Base-by-base conservation (phyloP, 2,113 vertebrate genomes). In the Talpa occidentalis region DNA sequence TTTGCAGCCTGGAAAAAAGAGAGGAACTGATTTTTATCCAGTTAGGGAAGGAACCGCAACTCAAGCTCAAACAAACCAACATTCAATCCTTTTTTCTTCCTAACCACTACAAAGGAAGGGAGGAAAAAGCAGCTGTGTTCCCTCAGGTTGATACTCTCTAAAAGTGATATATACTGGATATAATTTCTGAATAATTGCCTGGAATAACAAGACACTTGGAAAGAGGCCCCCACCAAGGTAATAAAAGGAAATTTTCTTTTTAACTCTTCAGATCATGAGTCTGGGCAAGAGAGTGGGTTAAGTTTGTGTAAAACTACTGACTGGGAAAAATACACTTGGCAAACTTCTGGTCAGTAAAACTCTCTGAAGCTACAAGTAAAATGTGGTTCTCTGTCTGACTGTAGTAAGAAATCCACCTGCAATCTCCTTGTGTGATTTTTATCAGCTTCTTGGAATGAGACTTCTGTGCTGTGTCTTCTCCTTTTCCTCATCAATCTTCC, bases 311-410 rank as follows among this genome's bases (percentile, higher is more conserved):
- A 91, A 86, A 79, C 30, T 79, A n/a, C 42, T 62, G 35, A 5
- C 54, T 66, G 73, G 54, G 40, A 82, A 73, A 83, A 79, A 42
- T 30, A 52, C n/a, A 66, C 56, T 72, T 86, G 64, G 26, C 32
- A 81, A 70, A 70, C 32, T 92, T 90, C 47, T 60, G 74, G 42
- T 92, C 37, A 74, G 30, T 67, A 76, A 84, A 91, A 12, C 56
- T 93, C 42, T 82, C 37, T 47, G 62, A 82, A 40, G 21, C 44
- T 40, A 82, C 54, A 44, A 82, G 30, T 30, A 73, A 37, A 44
- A 72, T 47, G 30, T 22, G 47, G 69, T 35, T 15, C 10, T 77
- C 35, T 9, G n/a, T 70, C 6, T 78, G 82, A 77, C 59, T 11
- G 2, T 32, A 47, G 37, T 62, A 40, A 42, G 72, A 92, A 72